phyloP scores from a whole-genome alignment of 2,113 vertebrate genomes.

The Aegithalos caudatus region DNA sequence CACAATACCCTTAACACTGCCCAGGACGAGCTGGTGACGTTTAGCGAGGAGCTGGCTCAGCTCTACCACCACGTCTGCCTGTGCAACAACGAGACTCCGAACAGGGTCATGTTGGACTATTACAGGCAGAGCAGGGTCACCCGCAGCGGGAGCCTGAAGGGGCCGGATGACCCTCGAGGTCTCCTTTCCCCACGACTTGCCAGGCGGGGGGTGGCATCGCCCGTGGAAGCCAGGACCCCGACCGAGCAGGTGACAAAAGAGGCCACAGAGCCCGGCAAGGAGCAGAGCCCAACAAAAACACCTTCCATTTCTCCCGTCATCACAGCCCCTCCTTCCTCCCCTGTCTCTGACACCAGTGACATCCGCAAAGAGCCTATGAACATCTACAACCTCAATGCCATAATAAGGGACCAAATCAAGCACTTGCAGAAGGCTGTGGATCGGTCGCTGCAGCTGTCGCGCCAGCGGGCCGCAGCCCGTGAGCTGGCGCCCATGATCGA shows the following conservation, averaged over 20 bases:
- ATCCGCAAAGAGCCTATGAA: slow-evolving; percentile 97
- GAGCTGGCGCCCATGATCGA: slow-evolving; percentile 91
- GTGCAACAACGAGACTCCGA: slow-evolving; percentile 97
- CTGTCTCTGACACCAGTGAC: slow-evolving; percentile 83
- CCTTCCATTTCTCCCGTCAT: slow-evolving; percentile 79
- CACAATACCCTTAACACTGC: slow-evolving; percentile 89
- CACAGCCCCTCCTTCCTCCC: slow-evolving; percentile 84
- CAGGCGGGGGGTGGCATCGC: slow-evolving; percentile 81
- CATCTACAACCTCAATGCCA: slow-evolving; percentile 97
- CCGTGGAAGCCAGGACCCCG: slow-evolving; percentile 74
- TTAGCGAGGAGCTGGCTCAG: slow-evolving; percentile 96
- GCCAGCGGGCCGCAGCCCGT: slow-evolving; percentile 89
- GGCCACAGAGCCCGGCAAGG: slow-evolving; percentile 66
- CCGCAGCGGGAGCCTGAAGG: slow-evolving; percentile 90
- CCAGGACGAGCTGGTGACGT: slow-evolving; percentile 95
- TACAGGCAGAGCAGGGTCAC: slow-evolving; percentile 92
- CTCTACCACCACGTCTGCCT: slow-evolving; percentile 98
- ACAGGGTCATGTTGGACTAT: slow-evolving; percentile 98
- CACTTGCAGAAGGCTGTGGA: slow-evolving; percentile 97
- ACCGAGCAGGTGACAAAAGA: slow-evolving; percentile 84
- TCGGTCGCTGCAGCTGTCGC: slow-evolving; percentile 90
- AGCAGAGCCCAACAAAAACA: slow-evolving; percentile 82
- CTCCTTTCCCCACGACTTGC: slow-evolving; percentile 89
- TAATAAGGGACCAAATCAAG: slow-evolving; percentile 97
- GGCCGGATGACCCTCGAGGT: slow-evolving; percentile 87